Evolutionary conservation across 2,888 invertebrate species (phyloP).

Genomic region (Halictus ligatus): DNA sequence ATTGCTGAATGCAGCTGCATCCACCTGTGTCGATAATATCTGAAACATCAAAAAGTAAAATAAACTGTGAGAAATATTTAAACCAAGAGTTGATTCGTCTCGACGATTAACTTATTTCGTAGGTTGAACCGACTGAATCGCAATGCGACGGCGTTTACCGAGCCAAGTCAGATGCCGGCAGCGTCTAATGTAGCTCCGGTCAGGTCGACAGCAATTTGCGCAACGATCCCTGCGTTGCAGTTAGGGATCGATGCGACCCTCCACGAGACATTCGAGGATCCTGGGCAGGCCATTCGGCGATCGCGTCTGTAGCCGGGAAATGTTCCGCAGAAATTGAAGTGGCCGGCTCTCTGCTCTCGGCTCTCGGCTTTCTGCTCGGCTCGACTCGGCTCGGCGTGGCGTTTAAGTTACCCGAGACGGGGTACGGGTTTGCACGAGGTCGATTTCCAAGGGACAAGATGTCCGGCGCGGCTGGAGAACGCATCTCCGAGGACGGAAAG

Average conservation of each 20-base stretch:
- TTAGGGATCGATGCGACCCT: not conserved
- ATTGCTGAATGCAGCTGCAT: not conserved
- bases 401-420: not conserved
- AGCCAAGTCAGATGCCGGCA: not conserved
- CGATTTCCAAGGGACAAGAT: conserved; percentile 25
- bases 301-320: not conserved
- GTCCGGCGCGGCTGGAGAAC: conserved; percentile 11
- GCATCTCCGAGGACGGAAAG: conserved; percentile 23
- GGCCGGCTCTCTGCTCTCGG: not conserved
- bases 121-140: not conserved
- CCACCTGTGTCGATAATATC: no score
- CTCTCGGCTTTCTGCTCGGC: not conserved
- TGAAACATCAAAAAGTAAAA: no score
- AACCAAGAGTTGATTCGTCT: no score
- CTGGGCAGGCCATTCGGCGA: not conserved
- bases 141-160: not conserved
- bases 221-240: conserved; percentile 5
- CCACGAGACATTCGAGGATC: not conserved
- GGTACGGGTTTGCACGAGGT: conserved; percentile 9
- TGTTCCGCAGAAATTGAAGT: conserved; percentile 12
- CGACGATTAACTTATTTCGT: not conserved
- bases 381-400: not conserved
- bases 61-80: no score
- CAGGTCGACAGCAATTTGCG: conserved; percentile 10
- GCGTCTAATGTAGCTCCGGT: not conserved